Evolutionary conservation across 2,888 invertebrate species (phyloP).

Genomic region (Diploptera punctata): DNA sequence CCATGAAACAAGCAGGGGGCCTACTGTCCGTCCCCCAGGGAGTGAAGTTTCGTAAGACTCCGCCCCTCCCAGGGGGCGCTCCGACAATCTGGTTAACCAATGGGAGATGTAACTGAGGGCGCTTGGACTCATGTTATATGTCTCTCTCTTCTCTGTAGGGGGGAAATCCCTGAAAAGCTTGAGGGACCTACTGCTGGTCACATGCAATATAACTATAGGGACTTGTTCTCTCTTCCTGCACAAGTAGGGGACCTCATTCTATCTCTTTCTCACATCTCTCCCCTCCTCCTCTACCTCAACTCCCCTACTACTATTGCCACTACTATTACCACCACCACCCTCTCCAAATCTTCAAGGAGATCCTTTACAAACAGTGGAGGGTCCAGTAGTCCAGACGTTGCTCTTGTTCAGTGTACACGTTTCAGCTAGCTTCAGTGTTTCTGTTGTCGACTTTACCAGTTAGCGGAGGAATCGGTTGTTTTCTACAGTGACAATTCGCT

Average conservation of each 20-base stretch:
- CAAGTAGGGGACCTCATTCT: not conserved
- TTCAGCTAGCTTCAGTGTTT: not conserved
- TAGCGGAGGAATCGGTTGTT: too few relatives aligned
- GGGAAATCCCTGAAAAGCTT: conserved; percentile 15
- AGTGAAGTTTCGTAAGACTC: conserved; percentile 19
- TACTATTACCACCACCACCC: conserved; percentile 10
- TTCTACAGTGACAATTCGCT: too few relatives aligned
- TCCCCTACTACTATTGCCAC: conserved; percentile 30
- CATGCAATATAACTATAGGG: not conserved
- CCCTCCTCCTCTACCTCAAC: conserved; percentile 54
- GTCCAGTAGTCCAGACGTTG: conserved; percentile 5
- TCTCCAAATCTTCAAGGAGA: conserved; percentile 22
- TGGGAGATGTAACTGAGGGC: conserved; percentile 16
- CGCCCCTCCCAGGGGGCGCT: conserved; percentile 29
- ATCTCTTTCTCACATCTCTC: conserved; percentile 51
- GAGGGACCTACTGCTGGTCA: conserved; percentile 15
- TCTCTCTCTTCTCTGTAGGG: conserved; percentile 8
- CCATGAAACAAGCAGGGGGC: not conserved
- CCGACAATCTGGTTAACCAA: conserved; percentile 19
- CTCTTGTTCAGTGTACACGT: not conserved
- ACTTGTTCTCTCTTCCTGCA: not conserved
- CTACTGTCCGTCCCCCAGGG: conserved; percentile 35
- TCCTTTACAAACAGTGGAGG: conserved; percentile 22
- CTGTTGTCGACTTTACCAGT: not conserved
- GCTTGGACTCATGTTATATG: not conserved